Conservation (phyloP, 2,888 invertebrate genomes). For the Lingula anatina region DNA sequence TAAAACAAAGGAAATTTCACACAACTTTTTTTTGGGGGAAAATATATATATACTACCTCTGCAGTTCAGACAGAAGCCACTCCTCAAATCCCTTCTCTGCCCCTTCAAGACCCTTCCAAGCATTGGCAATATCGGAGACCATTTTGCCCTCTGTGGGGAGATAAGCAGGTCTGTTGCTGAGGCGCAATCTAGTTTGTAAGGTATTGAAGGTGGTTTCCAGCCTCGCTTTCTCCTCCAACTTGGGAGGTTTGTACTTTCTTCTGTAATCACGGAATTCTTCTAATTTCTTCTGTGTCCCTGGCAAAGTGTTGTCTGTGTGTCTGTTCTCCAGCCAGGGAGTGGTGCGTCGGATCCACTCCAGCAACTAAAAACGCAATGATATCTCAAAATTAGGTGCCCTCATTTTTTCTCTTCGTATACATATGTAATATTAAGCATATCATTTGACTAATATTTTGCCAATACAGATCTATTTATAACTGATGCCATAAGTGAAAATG, state of each 20-base stretch:
- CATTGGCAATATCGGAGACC: slow-evolving; percentile 95
- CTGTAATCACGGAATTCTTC: slow-evolving; percentile 99
- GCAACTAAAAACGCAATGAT: slow-evolving; percentile 61
- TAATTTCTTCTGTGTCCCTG: slow-evolving; percentile 93
- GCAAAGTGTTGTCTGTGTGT: slow-evolving; percentile 92
- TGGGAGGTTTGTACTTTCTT: slow-evolving; percentile 98
- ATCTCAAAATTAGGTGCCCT: background rate
- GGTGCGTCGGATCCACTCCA: slow-evolving; percentile 98
- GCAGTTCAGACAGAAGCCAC: slow-evolving; percentile 98
- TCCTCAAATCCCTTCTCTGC: slow-evolving; percentile 99
- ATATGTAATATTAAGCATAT: too few relatives aligned
- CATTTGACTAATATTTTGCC: too few relatives aligned
- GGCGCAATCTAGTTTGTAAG: slow-evolving; percentile 93
- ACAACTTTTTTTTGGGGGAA: too few relatives aligned
- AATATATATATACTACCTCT: slow-evolving; percentile 63
- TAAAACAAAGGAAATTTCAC: too few relatives aligned
- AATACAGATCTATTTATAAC: too few relatives aligned
- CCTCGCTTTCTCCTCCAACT: slow-evolving; percentile 98
- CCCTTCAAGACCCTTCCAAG: slow-evolving; percentile 96
- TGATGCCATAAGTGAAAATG: too few relatives aligned
- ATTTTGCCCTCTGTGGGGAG: slow-evolving; percentile 99
- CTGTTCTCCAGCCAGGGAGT: slow-evolving; percentile 67
- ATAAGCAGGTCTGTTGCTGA: slow-evolving; percentile 98
- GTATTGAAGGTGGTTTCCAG: slow-evolving; percentile 99
- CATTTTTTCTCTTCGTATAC: too few relatives aligned